Percentiles rank a stretch among this genome's conserved stretches.
These are phyloP conservation scores for Platichthys stellatus DNA, from an alignment of 2,113 vertebrate genomes.

Conservation along the genomic window DNA sequence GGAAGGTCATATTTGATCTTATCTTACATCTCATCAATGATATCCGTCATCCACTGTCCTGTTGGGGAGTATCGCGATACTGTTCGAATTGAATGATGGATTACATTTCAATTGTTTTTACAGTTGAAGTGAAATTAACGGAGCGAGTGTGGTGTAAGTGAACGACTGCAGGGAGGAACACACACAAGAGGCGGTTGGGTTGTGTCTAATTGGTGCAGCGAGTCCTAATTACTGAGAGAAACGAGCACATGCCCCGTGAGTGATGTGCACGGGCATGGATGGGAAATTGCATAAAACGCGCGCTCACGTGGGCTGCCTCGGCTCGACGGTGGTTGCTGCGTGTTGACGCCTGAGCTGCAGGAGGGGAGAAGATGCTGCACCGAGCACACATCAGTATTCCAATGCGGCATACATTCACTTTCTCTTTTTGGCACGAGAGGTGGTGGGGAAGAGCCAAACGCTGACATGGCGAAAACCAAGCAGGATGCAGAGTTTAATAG, in stretches of 20 bases:
- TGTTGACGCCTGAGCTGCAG: conserved; percentile 54
- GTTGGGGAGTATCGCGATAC: conserved; percentile 49
- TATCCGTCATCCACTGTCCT: too few species aligned
- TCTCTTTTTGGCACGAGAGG: conserved; percentile 26
- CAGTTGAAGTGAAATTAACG: not conserved
- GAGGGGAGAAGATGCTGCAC: conserved; percentile 33
- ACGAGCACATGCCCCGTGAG: conserved; percentile 25
- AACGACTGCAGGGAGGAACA: not conserved
- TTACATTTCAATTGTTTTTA: not conserved
- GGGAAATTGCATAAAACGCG: conserved; percentile 48
- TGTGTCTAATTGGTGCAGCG: conserved; percentile 30
- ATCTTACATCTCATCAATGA: too few species aligned
- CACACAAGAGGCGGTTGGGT: not conserved
- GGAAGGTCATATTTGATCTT: too few species aligned
- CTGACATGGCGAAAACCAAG: conserved; percentile 31
- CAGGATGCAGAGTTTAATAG: conserved; percentile 28
- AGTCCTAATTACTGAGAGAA: conserved; percentile 22
- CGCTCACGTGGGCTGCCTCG: conserved; percentile 46
- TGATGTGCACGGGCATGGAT: conserved; percentile 25
- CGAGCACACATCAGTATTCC: conserved; percentile 45
- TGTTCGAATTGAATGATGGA: not conserved
- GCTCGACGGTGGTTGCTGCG: conserved; percentile 49
- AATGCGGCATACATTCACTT: conserved; percentile 24
- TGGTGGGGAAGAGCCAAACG: conserved; percentile 34
- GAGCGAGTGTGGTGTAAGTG: not conserved